Percentiles rank a stretch among this genome's conserved stretches.
Conservation (phyloP, 2,888 invertebrate genomes). For the Drosophila siamana region DNA sequence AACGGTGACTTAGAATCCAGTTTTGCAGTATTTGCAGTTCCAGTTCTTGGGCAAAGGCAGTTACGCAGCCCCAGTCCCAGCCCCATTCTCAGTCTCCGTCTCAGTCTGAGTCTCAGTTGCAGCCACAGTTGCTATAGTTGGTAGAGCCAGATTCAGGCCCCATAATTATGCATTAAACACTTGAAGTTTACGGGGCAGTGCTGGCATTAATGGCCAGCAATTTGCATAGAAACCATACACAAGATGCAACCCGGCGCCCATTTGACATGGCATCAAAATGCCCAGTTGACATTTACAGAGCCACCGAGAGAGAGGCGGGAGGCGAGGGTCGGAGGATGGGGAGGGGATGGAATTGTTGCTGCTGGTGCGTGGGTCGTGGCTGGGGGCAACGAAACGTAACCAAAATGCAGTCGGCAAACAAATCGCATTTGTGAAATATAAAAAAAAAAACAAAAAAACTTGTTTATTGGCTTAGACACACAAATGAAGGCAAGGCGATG, state of each 20-base stretch:
- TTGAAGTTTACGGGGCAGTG: conserved; percentile 69
- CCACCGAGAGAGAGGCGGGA: not conserved
- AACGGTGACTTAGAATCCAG: conserved; percentile 66
- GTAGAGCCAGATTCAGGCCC: conserved; percentile 11
- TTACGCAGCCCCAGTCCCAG: conserved; percentile 10
- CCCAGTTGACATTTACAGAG: conserved; percentile 15
- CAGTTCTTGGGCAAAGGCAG: conserved; percentile 24
- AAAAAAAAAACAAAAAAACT: conserved; percentile 54
- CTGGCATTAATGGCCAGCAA: conserved; percentile 63
- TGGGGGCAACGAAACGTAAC: conserved; percentile 64
- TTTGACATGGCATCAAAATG: conserved; percentile 49
- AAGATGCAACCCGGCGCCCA: conserved; percentile 42
- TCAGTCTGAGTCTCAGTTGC: not conserved
- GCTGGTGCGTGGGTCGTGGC: conserved; percentile 44
- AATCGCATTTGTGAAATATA: conserved; percentile 67
- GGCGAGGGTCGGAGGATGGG: not conserved
- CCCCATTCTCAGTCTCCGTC: not conserved
- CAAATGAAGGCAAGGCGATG: not conserved
- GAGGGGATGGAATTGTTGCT: conserved; percentile 28
- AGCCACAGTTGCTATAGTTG: not conserved
- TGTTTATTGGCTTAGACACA: conserved; percentile 77
- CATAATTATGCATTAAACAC: conserved; percentile 78
- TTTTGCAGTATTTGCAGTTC: conserved; percentile 58
- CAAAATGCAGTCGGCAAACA: conserved; percentile 68
- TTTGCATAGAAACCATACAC: conserved; percentile 74